Percentiles rank a stretch among this genome's conserved stretches.
Conservation (phyloP, 2,797 vertebrate species). For the Diplodus puntazzo region DNA sequence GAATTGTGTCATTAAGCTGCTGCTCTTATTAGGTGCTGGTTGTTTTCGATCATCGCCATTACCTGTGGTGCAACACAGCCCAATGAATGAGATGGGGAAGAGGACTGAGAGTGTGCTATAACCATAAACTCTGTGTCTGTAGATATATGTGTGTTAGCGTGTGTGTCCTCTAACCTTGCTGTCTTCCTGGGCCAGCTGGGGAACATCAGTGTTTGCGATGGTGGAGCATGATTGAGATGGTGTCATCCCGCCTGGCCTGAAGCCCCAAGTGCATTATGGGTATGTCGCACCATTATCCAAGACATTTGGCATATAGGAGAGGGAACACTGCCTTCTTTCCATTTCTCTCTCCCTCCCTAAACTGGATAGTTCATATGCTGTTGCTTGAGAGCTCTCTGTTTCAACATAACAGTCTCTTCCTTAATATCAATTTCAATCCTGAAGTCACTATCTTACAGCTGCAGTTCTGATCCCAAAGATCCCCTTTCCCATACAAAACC, state of each 20-base stretch:
- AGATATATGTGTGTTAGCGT: conserved; percentile 7
- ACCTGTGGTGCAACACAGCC: conserved; percentile 56
- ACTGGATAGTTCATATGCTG: conserved; percentile 50
- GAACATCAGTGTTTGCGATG: conserved; percentile 81
- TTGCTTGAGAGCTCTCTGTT: conserved; percentile 46
- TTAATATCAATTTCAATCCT: conserved; percentile 43
- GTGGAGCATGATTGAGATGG: conserved; percentile 80
- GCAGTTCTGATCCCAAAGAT: conserved; percentile 47
- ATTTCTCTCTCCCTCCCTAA: conserved; percentile 41
- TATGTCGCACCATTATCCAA: conserved; percentile 81
- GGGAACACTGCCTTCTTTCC: conserved; percentile 65
- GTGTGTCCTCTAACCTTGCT: conserved; percentile 56
- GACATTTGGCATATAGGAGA: conserved; percentile 70
- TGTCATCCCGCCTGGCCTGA: conserved; percentile 73
- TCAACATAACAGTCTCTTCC: conserved; percentile 40
- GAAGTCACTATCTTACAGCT: conserved; percentile 37
- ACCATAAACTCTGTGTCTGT: conserved; percentile 47
- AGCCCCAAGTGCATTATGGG: conserved; percentile 77
- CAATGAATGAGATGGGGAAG: conserved; percentile 35
- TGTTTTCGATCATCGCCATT: conserved; percentile 60
- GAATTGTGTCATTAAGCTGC: conserved; percentile 66
- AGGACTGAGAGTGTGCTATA: conserved; percentile 32
- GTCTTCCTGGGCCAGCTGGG: conserved; percentile 77
- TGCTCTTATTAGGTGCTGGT: conserved; percentile 50
- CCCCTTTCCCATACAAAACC: conserved; percentile 4